A percentile compares a stretch with the other conserved stretches of the same genome.
phyloP scores from a whole-genome alignment of 2,888 invertebrate species.

The Clostera curtula region DNA sequence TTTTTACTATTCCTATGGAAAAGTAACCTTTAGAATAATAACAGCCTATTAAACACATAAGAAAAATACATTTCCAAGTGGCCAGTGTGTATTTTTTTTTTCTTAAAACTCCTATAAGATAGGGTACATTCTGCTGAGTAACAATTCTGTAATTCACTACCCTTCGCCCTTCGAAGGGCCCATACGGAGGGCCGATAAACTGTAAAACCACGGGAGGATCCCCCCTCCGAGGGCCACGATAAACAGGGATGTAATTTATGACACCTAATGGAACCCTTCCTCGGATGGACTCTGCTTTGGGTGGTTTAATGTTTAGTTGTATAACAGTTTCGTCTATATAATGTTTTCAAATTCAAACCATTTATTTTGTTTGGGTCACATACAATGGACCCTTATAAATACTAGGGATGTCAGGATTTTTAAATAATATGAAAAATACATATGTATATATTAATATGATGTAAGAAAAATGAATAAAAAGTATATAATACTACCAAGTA shows the following conservation, averaged over 20 bases:
- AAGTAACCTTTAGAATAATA: too few species aligned
- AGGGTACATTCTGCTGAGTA: conserved; percentile 58
- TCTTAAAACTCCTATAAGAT: conserved; percentile 31
- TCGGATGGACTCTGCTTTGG: conserved; percentile 33
- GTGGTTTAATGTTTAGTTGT: conserved; percentile 18
- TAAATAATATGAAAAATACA: too few species aligned
- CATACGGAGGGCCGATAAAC: conserved; percentile 66
- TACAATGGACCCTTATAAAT: too few species aligned
- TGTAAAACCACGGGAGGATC: conserved; percentile 68
- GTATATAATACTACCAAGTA: too few species aligned
- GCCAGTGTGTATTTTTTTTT: conserved; percentile 29
- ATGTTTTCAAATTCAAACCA: too few species aligned
- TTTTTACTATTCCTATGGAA: too few species aligned
- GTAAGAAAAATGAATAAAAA: too few species aligned
- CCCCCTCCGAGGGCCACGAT: conserved; percentile 55
- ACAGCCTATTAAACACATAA: conserved; percentile 2
- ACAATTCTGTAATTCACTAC: conserved; percentile 57
- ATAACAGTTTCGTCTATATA: conserved; percentile 6
- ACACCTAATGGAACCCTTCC: conserved; percentile 56
- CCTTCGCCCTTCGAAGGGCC: conserved; percentile 47
- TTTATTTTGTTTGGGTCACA: too few species aligned
- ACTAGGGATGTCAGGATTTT: too few species aligned
- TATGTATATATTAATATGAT: too few species aligned
- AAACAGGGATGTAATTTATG: conserved; percentile 71
- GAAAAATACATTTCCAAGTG: conserved; percentile 13